Conservation (phyloP, 2,797 vertebrate species). For the Sorex maritimensis region DNA sequence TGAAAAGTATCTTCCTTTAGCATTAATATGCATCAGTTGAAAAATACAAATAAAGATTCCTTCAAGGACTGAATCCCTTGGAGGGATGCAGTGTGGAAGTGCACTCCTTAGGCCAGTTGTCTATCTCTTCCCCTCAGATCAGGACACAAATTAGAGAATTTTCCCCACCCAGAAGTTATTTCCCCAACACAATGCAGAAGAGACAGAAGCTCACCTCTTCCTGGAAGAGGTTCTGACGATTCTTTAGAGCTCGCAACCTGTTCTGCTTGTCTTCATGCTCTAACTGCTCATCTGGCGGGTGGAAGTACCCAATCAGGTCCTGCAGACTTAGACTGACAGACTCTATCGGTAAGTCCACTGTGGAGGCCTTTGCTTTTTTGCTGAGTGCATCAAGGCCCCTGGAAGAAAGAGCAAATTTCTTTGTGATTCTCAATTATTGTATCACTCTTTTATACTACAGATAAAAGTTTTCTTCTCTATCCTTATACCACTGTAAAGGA, state of each 20-base stretch:
- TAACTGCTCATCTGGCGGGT: conserved; percentile 96
- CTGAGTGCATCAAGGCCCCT: conserved; percentile 96
- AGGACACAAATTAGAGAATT: background rate
- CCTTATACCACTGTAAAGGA: background rate
- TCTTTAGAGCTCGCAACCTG: conserved; percentile 96
- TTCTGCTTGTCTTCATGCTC: conserved; percentile 98
- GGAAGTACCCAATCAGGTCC: conserved; percentile 98
- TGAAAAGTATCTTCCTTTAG: background rate
- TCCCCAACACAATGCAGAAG: background rate
- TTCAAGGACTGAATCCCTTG: background rate
- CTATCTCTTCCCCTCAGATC: background rate
- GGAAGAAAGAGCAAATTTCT: conserved; percentile 68
- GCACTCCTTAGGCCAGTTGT: background rate
- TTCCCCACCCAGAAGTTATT: background rate
- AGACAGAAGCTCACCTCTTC: conserved; percentile 93
- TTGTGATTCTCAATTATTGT: background rate
- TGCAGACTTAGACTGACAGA: conserved; percentile 96
- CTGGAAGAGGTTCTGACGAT: conserved; percentile 98
- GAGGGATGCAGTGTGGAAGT: too few relatives aligned
- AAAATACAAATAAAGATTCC: background rate
- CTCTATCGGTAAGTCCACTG: conserved; percentile 95
- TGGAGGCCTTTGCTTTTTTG: conserved; percentile 93
- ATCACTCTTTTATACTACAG: rapidly evolving
- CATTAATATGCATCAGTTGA: background rate
- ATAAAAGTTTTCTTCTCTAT: background rate